These are phyloP conservation scores for Trimorus sp. DNA, from an alignment of 2,888 invertebrate species.

Conservation along the genomic window DNA sequence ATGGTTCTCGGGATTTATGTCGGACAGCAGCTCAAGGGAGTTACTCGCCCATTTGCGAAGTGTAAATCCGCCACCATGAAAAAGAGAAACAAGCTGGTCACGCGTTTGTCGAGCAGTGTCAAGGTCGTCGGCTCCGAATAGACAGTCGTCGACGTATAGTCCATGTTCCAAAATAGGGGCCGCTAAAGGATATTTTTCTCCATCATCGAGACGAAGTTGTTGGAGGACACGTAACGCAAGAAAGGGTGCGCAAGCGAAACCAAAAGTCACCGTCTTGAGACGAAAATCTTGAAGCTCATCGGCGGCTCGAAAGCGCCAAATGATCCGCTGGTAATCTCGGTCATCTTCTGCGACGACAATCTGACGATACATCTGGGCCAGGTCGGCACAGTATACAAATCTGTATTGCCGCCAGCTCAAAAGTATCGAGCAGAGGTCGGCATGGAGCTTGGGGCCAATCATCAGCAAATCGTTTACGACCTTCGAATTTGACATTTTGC, in stretches of 20 bases:
- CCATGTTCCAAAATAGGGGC: not conserved
- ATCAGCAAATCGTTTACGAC: not conserved
- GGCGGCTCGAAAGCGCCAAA: not conserved
- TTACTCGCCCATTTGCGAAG: slow-evolving; percentile 20
- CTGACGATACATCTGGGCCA: slow-evolving; percentile 23
- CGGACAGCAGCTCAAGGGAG: not conserved
- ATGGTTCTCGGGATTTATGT: slow-evolving; percentile 2
- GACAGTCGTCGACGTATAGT: slow-evolving; percentile 10
- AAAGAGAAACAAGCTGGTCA: not conserved
- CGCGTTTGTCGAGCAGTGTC: not conserved
- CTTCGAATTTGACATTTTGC: not conserved
- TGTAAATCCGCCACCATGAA: slow-evolving; percentile 2
- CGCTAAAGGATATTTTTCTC: not conserved
- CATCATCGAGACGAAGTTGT: slow-evolving; percentile 4
- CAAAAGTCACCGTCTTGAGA: slow-evolving; percentile 18
- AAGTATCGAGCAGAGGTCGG: not conserved
- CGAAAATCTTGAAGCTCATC: not conserved
- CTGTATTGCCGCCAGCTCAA: not conserved
- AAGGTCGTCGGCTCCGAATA: slow-evolving; percentile 14
- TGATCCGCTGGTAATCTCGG: slow-evolving; percentile 12
- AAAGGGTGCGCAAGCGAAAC: slow-evolving; percentile 8
- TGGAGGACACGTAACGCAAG: slow-evolving; percentile 9
- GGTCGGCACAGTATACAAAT: not conserved
- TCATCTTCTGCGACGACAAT: not conserved
- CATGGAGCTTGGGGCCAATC: slow-evolving; percentile 4